Evolutionary conservation across 1,140 invertebrate species (phyloP).

Genomic region (Apolygus lucorum): DNA sequence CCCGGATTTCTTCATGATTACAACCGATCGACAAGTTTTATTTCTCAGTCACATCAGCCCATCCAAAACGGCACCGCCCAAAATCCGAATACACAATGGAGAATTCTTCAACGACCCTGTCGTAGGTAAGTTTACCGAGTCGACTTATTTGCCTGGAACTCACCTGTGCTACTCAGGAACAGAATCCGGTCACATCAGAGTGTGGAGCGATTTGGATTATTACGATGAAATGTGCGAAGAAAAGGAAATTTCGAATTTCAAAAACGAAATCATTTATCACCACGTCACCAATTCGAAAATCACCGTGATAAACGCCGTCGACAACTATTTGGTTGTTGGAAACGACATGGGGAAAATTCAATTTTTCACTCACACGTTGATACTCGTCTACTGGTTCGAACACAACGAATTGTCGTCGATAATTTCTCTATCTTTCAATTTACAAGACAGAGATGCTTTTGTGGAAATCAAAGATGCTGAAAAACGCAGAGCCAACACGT

Average conservation of each 20-base stretch:
- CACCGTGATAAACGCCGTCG: neutral
- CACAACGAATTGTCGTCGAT: slow-evolving; percentile 15
- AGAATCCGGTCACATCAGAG: slow-evolving; percentile 3
- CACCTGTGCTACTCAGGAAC: neutral
- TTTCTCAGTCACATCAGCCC: neutral
- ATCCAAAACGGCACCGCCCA: neutral
- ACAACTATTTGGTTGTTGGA: neutral
- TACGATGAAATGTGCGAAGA: slow-evolving; percentile 3
- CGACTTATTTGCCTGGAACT: neutral
- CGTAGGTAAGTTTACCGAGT: neutral
- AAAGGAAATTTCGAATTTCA: slow-evolving; percentile 1
- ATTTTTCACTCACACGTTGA: neutral
- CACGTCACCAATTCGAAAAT: neutral
- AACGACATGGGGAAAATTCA: slow-evolving; percentile 15
- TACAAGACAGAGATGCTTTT: neutral
- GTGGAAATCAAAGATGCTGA: slow-evolving; percentile 3
- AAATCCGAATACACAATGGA: neutral
- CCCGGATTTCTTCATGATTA: slow-evolving; percentile 16
- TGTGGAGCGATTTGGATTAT: slow-evolving; percentile 18
- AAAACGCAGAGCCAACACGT: slow-evolving; percentile 16
- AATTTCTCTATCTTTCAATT: neutral
- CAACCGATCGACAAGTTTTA: neutral
- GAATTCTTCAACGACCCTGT: neutral
- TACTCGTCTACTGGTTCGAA: slow-evolving; percentile 11
- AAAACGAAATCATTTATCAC: slow-evolving; percentile 13